These are phyloP conservation scores for Amaurobius ferox DNA, from an alignment of 2,888 invertebrate species.

Conservation along the genomic window DNA sequence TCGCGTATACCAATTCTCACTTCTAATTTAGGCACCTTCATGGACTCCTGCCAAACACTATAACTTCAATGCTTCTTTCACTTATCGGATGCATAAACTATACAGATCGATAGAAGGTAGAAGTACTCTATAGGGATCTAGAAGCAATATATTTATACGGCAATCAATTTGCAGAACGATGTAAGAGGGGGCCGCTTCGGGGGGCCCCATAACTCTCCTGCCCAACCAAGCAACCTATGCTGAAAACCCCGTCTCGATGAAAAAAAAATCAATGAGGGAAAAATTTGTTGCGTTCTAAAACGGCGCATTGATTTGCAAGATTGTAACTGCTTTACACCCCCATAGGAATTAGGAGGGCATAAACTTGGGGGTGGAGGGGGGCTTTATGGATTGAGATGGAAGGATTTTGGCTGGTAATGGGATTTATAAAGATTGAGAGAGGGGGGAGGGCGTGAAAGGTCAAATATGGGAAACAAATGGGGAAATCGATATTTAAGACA, in stretches of 20 bases:
- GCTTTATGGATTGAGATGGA: conserved; percentile 6
- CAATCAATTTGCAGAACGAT: conserved; percentile 8
- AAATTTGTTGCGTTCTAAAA: conserved; percentile 16
- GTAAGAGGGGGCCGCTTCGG: neutral
- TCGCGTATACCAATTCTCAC: too few species aligned
- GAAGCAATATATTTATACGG: conserved; percentile 14
- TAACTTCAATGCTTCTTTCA: neutral
- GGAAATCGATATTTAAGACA: neutral
- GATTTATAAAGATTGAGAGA: neutral
- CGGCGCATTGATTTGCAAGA: conserved; percentile 6
- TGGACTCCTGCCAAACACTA: too few species aligned
- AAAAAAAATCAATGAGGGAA: conserved; percentile 12
- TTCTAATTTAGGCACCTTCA: too few species aligned
- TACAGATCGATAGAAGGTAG: neutral
- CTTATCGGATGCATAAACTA: neutral
- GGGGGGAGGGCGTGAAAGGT: neutral
- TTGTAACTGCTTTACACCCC: conserved; percentile 6
- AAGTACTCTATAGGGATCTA: neutral
- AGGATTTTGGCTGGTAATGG: conserved; percentile 4
- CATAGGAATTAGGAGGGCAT: conserved; percentile 6
- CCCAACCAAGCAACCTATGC: neutral
- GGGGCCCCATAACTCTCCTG: conserved; percentile 18
- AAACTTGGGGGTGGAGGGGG: neutral
- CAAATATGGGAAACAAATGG: conserved; percentile 11
- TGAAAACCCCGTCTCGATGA: neutral